Percentiles rank a stretch among this genome's conserved stretches.
Evolutionary conservation across 2,888 invertebrate species (phyloP).

Genomic region (Drosophila stalkeri): DNA sequence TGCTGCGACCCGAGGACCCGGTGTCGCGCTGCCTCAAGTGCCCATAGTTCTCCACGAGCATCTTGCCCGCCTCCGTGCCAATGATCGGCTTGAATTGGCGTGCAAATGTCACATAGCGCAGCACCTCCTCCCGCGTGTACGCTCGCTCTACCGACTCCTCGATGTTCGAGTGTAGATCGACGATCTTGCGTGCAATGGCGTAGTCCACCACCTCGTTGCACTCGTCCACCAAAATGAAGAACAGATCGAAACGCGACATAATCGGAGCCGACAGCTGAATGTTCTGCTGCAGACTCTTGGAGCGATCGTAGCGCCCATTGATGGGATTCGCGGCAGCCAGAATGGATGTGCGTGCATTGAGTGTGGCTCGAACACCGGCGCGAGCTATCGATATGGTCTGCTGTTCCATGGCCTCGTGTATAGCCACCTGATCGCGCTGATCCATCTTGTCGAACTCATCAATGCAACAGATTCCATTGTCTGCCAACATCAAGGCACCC

Average conservation of each 20-base stretch:
- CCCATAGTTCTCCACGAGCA: constrained; percentile 95
- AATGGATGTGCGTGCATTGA: constrained; percentile 99
- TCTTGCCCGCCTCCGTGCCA: constrained; percentile 91
- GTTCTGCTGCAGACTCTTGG: constrained; percentile 97
- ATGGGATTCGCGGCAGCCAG: constrained; percentile 99
- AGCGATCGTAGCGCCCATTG: constrained; percentile 97
- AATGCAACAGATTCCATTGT: constrained; percentile 99
- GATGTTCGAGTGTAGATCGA: constrained; percentile 96
- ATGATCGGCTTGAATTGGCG: constrained; percentile 96
- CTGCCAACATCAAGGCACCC: constrained; percentile 99
- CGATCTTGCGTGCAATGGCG: constrained; percentile 97
- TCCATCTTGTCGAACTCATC: constrained; percentile 99
- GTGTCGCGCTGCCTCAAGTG: constrained; percentile 94
- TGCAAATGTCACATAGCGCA: constrained; percentile 98
- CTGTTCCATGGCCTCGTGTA: constrained; percentile 99
- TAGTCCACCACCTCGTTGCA: constrained; percentile 98
- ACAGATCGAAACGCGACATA: constrained; percentile 99
- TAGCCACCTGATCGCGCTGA: constrained; percentile 97
- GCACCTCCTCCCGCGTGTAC: constrained; percentile 95
- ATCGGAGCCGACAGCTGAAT: constrained; percentile 97
- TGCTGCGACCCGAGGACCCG: constrained; percentile 88
- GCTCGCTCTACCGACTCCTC: constrained; percentile 92
- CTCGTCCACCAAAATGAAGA: constrained; percentile 99
- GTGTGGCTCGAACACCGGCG: constrained; percentile 98
- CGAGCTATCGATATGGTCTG: constrained; percentile 99